Conservation (phyloP, 2,797 vertebrate genomes). For the Pelodytes ibericus region DNA sequence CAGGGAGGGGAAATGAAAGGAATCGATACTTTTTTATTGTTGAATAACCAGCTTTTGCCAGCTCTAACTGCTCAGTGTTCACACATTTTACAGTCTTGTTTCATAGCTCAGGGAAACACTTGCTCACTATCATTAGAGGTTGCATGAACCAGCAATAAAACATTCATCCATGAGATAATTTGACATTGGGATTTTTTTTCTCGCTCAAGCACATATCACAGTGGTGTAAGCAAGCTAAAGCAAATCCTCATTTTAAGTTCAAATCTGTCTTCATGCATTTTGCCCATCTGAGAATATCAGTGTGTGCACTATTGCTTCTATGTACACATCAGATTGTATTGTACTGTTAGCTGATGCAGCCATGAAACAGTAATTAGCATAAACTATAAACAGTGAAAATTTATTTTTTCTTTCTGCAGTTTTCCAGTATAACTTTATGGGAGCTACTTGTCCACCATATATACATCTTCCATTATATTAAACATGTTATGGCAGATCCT, state of each 20-base stretch:
- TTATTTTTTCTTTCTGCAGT: not conserved
- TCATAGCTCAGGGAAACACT: not conserved
- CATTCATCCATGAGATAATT: constrained; percentile 37
- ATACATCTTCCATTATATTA: constrained; percentile 1
- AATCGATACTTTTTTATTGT: too few species aligned
- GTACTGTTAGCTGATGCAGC: constrained; percentile 8
- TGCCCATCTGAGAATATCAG: constrained; percentile 26
- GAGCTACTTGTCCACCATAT: not conserved
- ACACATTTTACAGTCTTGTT: not conserved
- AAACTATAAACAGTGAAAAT: not conserved
- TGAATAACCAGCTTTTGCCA: too few species aligned
- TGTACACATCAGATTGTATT: constrained; percentile 33
- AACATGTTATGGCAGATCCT: not conserved
- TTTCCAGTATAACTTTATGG: not conserved
- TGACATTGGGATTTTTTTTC: constrained; percentile 32
- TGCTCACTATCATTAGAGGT: constrained; percentile 11
- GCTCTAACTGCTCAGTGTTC: too few species aligned
- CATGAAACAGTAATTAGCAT: constrained; percentile 8
- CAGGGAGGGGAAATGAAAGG: too few species aligned
- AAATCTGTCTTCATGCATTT: not conserved
- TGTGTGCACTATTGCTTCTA: constrained; percentile 13
- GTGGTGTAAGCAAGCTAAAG: constrained; percentile 16
- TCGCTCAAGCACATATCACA: constrained; percentile 33
- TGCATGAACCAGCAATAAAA: constrained; percentile 34
- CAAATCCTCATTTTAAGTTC: constrained; percentile 17